These are phyloP conservation scores for Chrysopa pallens DNA, from an alignment of 1,140 invertebrate species.

Conservation along the genomic window DNA sequence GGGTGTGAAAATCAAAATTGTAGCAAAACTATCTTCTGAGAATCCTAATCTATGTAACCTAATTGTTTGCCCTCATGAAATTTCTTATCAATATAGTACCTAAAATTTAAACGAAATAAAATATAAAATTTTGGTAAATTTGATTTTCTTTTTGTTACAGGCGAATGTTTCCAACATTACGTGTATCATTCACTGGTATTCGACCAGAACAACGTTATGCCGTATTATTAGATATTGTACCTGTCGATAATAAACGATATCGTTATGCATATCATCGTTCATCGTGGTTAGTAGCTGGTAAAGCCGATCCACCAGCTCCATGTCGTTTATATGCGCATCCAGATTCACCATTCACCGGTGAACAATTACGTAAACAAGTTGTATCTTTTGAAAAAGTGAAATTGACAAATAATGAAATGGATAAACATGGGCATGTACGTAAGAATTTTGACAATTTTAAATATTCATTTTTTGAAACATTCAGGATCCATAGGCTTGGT, in stretches of 20 bases:
- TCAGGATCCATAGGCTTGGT: too few species aligned
- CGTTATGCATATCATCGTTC: slow-evolving; percentile 97
- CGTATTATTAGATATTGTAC: slow-evolving; percentile 92
- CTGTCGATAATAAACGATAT: slow-evolving; percentile 93
- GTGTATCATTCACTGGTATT: slow-evolving; percentile 78
- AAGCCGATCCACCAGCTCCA: slow-evolving; percentile 92
- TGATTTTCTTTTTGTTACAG: slow-evolving; percentile 39
- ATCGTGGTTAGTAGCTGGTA: slow-evolving; percentile 96
- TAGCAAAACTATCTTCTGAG: too few species aligned
- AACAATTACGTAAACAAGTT: slow-evolving; percentile 89
- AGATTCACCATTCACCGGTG: slow-evolving; percentile 91
- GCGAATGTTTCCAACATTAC: slow-evolving; percentile 94
- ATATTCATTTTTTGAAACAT: too few species aligned
- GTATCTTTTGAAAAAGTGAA: slow-evolving; percentile 99
- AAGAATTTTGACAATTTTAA: too few species aligned
- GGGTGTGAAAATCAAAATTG: too few species aligned
- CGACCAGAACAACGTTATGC: slow-evolving; percentile 47
- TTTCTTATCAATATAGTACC: too few species aligned
- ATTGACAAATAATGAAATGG: slow-evolving; percentile 98
- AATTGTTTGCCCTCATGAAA: too few species aligned
- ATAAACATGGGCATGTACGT: slow-evolving; percentile 93
- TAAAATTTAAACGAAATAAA: too few species aligned
- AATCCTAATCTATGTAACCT: too few species aligned
- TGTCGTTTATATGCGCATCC: slow-evolving; percentile 90
- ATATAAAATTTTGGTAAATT: background rate